A percentile compares a stretch with the other conserved stretches of the same genome.
Conservation (phyloP, 2,888 invertebrate genomes). For the Dynastes maya region DNA sequence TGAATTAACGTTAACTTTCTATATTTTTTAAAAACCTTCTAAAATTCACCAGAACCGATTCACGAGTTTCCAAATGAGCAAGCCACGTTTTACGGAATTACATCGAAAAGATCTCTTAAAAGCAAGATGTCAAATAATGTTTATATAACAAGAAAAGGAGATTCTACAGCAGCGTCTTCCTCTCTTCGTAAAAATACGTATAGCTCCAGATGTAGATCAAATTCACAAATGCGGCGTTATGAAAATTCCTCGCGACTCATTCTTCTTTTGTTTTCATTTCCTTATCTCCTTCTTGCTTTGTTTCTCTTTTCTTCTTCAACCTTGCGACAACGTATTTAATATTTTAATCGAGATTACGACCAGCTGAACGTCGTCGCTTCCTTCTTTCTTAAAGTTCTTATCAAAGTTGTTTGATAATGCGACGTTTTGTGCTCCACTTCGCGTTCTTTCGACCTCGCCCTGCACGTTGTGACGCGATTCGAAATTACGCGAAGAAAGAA, state of each 20-base stretch:
- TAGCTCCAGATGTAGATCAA: slow-evolving; percentile 43
- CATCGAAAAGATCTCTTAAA: background rate
- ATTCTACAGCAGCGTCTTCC: background rate
- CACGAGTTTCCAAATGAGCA: too few species aligned
- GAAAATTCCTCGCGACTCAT: slow-evolving; percentile 43
- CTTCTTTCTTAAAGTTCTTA: slow-evolving; percentile 30
- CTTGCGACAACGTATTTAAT: slow-evolving; percentile 38
- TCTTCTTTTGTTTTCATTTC: slow-evolving; percentile 9
- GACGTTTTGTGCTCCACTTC: slow-evolving; percentile 31
- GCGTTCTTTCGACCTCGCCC: background rate
- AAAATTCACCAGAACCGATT: too few species aligned
- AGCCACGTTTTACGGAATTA: background rate
- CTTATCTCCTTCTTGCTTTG: background rate
- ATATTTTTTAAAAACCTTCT: too few species aligned
- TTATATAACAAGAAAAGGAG: background rate
- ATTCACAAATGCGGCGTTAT: slow-evolving; percentile 49
- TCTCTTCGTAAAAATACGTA: background rate
- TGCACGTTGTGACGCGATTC: slow-evolving; percentile 4
- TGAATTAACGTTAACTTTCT: too few species aligned
- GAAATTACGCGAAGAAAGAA: slow-evolving; percentile 24
- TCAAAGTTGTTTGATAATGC: slow-evolving; percentile 40
- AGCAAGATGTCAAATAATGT: background rate
- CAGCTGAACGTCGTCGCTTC: slow-evolving; percentile 11
- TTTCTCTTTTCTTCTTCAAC: background rate
- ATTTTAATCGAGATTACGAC: slow-evolving; percentile 45